Evolutionary conservation across 2,113 vertebrate species (phyloP), one percentile per base, ranked within the genome.

Genomic region (Crotalus helleri): DNA sequence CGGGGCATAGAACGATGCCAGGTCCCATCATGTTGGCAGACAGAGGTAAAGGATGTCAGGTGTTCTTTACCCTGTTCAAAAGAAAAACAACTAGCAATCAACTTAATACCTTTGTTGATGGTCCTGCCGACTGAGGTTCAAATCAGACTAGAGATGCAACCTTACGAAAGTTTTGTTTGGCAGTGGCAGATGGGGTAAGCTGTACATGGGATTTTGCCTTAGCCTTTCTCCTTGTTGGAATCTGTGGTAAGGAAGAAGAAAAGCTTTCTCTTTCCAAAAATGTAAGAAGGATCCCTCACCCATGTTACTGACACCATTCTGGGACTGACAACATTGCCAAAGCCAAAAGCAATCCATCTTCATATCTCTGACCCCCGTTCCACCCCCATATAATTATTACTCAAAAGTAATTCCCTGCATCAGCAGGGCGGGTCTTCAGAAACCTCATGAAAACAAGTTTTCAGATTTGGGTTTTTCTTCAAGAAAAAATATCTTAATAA

Each of bases 1-100:
- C 0, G 95, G 61, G 98, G 98, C 97, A 98, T 98, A 58, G 98
- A 19, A 0, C 97, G 97, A 39, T 98, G 98, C 98, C 98, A 98
- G 0, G 96, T 98, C 58, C 98, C 98, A 24, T 98, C 97, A 91
- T 96, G 94, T 94, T 98, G 97, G 94, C 98, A 98, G 92, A 98
- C 96, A 88, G 98, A 95, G 0, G 97, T 97, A 97, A 98, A 98
- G 92, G 97, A 97, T 5, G 85, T 1, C 91, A 98, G 94, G 11
- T n/a, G 94, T 61, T 5, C 26, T 3, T 96, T 26, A 0, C 94
- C 96, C 98, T 98, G 81, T 5, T 8, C 0, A 85, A 90, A 81
- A 94, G 0, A 95, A 86, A 44, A 91, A 93, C 87, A 97, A 23
- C 12, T 55, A 4, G 44, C 46, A 46, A 87, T 13, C 81, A 89